These are phyloP conservation scores for Oryctes rhinoceros DNA, from an alignment of 1,140 invertebrate species.

Conservation along the genomic window DNA sequence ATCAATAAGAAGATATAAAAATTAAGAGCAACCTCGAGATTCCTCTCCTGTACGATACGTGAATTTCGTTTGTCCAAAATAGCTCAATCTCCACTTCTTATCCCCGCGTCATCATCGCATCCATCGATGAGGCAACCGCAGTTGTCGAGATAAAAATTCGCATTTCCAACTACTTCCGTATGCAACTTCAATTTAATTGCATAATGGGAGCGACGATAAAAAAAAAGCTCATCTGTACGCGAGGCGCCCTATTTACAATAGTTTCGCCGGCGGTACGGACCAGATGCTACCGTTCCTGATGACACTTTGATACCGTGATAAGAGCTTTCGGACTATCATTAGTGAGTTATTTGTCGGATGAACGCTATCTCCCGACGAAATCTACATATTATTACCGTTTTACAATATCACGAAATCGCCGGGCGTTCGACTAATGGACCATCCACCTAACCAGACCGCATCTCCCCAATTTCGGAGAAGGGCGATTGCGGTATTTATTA, in stretches of 20 bases:
- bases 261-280: neutral
- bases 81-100: too few species aligned
- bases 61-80: too few species aligned
- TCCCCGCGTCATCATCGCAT: too few species aligned
- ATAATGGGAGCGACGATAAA: neutral
- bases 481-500: neutral
- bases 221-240: neutral
- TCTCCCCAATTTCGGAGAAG: neutral
- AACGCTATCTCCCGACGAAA: neutral
- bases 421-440: neutral
- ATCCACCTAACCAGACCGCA: neutral
- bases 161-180: neutral
- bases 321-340: neutral
- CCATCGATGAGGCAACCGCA: too few species aligned
- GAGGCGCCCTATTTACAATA: neutral
- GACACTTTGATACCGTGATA: constrained; percentile 9
- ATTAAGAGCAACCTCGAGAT: too few species aligned
- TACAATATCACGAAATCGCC: neutral
- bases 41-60: too few species aligned
- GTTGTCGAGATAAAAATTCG: too few species aligned
- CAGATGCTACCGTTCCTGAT: constrained; percentile 8
- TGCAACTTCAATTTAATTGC: neutral
- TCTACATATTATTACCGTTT: constrained; percentile 6
- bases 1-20: too few species aligned
- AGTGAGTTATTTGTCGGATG: neutral